Percentiles rank a stretch among this genome's conserved stretches.
These are phyloP conservation scores for human DNA, from an alignment of 2,113 vertebrate genomes.

Conservation along the genomic window GRCh38 chr12:95421001-95421500, in stretches of 20 bases:
- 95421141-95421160: neutral
- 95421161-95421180: neutral
- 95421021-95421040: neutral
- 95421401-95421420: no score
- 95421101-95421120: neutral
- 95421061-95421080: neutral
- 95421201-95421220: neutral
- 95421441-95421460: no score
- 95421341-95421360: no score
- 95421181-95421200: neutral
- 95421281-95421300: neutral
- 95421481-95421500: no score
- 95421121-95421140: neutral
- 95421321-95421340: neutral
- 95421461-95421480: no score
- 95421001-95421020: neutral
- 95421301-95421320: neutral
- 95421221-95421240: neutral
- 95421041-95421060: neutral
- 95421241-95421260: neutral
- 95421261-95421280: neutral
- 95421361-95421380: no score
- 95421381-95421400: no score
- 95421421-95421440: no score
- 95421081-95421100: neutral